Base-by-base conservation (phyloP, 2,113 vertebrate species). In the Cryptomyrus ogoouensis region DNA sequence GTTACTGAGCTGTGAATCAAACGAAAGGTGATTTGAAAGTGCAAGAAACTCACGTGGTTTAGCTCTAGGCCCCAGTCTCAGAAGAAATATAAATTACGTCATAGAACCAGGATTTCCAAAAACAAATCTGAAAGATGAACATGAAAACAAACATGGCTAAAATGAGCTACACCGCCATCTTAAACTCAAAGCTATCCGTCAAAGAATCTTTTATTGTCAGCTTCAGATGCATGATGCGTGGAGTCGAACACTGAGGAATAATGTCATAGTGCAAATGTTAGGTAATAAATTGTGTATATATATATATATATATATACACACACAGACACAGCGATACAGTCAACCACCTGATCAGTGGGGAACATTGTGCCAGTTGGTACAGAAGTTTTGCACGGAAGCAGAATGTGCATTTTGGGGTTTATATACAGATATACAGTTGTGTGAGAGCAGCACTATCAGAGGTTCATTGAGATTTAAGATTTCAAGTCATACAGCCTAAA, bases 401-500 rank as follows among this genome's bases (percentile, higher is more conserved):
- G 58, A 66, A 66, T 70, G 62, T 31, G 62, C 62, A 31, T 27
- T 31, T 13, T 1, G 10, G 62, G 10, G n/a, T 70, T 70, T 70
- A 27, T 70, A 13, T 31, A 27, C n/a, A 31, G 62, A 31, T 70
- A 66, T 27, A 3, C 58, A 27, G 8, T 3, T 0, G 9, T 27
- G 24, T n/a, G 58, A n/a, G 24, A 9, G 58, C 24, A 62, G 24
- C 10, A 2, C 7, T 66, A 5, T 10, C 24, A 66, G n/a, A 27
- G n/a, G 58, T 10, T 27, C 10, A 27, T n/a, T 27, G 58, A 66
- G 8, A 66, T 66, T 66, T 27, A 66, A 66, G 58, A 66, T 66
- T 66, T 66, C 86, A 90, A 90, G 83, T 87, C 31, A 31, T 89
- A 49, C 88, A 52, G 86, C 39, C 88, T 12, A 91, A 88, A 21